Base-by-base conservation (phyloP, 2,113 vertebrate species). In the Apeltes quadracus region DNA sequence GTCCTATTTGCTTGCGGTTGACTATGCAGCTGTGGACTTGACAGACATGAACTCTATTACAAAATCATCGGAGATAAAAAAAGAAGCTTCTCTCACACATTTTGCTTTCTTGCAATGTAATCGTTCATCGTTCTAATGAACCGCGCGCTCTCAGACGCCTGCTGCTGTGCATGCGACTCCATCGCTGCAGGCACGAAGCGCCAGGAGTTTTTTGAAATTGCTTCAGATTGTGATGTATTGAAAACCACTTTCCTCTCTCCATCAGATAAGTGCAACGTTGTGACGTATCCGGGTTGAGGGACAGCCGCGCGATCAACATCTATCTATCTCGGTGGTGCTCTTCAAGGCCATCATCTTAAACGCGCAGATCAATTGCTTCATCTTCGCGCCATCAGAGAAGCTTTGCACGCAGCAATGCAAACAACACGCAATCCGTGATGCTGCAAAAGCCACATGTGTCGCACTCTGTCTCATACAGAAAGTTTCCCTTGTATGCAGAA, bases 211-310 rank as follows among this genome's bases (percentile, higher is more conserved):
- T 25, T 3, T 67, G 51, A 56, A 84, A 75, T 27, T 50, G 0
- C 20, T 51, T 69, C 9, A 23, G 61, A 71, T 68, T 7, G 1
- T 78, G 20, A 41, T 29, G 63, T 72, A 61, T 16, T 23, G 46
- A 76, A 76, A 89, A 80, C 63, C 78, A 20, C 59, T 18, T 3
- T 32, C 22, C 8, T 58, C 7, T 51, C 14, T 9, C 18, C 23
- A 77, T 76, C 66, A 43, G 57, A 67, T 71, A 53, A 8, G 18
- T 44, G 41, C 5, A 11, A 1, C 15, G 23, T 18, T 27, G 29
- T 39, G 11, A 59, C 53, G 50, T 61, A 75, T 78, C 22, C n/a
- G 23, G 14, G 10, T 7, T 65, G 18, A 43, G 48, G 18, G 22
- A 46, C 10, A 1, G 23, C 12, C 4, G 2, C n/a, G 10, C 61